Evolutionary conservation across 2,888 invertebrate species (phyloP).

Genomic region (Watsonalla cultraria): DNA sequence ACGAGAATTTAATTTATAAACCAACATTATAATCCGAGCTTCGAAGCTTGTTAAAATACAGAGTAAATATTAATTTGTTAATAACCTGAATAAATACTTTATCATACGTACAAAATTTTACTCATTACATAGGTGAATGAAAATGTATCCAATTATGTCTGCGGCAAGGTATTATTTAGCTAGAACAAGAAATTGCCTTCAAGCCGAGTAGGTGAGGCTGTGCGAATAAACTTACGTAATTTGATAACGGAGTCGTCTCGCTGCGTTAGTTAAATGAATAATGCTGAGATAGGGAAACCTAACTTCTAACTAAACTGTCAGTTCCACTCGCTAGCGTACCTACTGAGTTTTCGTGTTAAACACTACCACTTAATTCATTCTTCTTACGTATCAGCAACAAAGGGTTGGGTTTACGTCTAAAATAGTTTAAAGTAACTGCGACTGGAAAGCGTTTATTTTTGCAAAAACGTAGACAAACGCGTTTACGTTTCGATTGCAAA

Average conservation of each 20-base stretch:
- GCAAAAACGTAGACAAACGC: too few species aligned
- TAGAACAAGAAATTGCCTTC: conserved; percentile 1
- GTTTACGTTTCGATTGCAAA: too few species aligned
- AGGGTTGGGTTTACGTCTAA: too few species aligned
- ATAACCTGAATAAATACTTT: background rate
- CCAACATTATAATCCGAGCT: too few species aligned
- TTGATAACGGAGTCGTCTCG: background rate
- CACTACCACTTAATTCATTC: too few species aligned
- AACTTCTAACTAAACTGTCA: background rate
- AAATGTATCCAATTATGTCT: background rate
- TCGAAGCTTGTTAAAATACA: too few species aligned
- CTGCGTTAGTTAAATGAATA: background rate
- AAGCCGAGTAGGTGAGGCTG: conserved; percentile 1
- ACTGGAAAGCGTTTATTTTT: too few species aligned
- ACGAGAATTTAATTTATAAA: too few species aligned
- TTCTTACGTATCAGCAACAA: too few species aligned
- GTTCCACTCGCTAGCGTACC: background rate
- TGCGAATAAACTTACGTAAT: background rate
- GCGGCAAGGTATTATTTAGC: background rate
- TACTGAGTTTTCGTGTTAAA: too few species aligned
- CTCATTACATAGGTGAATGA: background rate
- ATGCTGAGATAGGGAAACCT: background rate
- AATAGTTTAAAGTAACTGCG: too few species aligned
- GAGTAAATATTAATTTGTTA: background rate
- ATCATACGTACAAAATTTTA: background rate